Base-by-base conservation (phyloP, 2,888 invertebrate genomes). In the Seira sanloemensis region DNA sequence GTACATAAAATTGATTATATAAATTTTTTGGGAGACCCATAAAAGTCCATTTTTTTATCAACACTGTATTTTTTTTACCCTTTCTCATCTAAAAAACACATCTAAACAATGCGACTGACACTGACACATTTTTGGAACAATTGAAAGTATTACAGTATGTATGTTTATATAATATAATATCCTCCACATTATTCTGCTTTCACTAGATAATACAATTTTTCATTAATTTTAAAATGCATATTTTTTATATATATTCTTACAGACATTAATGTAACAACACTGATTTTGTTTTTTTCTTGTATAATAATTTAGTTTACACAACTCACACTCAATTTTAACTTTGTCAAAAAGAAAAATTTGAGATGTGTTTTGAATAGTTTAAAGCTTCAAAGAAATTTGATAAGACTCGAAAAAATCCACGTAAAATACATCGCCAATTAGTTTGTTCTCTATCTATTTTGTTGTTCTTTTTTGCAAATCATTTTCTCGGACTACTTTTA, bases 51-150 rank as follows among this genome's bases (percentile, higher is more conserved):
- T 50, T 50, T 50, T 50, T n/a, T 50, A 50, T 50, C 50, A 50
- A 50, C 50, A 50, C 50, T 50, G 50, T 50, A 50, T 50, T 2
- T 50, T 50, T 50, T 50, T 7, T 37, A 50, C 50, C 50, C 50
- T 50, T n/a, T 50, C 50, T 50, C 50, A 50, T 50, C 50, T 50
- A 50, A 18, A 50, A 50, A 37, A 50, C n/a, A 50, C 50, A 50
- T 50, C 50, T 50, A 50, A 50, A 50, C 50, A 50, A 50, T 50
- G 50, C 50, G 50, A 50, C 50, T 50, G 50, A 50, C 50, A 50
- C 50, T 50, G 50, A 50, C 50, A 50, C 50, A 50, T 50, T 50
- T 50, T 50, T 50, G 50, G 50, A 50, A 50, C 50, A 50, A 50
- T 50, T 50, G 50, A 50, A 50, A 50, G 50, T 50, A 50, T 12